phyloP scores from a whole-genome alignment of 2,888 invertebrate genomes.

The Cephus spinipes region DNA sequence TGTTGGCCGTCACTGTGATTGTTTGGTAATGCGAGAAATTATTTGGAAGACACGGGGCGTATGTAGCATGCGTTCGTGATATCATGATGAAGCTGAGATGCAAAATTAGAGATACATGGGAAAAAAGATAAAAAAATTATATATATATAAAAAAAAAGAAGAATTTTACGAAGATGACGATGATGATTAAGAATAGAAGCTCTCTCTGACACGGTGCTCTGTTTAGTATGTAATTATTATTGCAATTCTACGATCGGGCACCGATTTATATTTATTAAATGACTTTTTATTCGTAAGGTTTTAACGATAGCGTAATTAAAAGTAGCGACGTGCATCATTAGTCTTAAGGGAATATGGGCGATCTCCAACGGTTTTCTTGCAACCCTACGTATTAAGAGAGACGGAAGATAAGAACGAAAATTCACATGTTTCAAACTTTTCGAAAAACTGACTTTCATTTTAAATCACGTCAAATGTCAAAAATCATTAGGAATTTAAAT shows the following conservation, averaged over 20 bases:
- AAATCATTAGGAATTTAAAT: background rate
- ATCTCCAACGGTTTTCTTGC: slow-evolving; percentile 21
- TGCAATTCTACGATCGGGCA: background rate
- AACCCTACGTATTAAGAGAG: slow-evolving; percentile 15
- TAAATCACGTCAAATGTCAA: background rate
- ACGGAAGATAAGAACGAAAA: background rate
- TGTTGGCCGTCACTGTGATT: background rate
- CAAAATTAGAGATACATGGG: background rate
- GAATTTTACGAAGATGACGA: background rate
- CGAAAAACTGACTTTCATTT: background rate
- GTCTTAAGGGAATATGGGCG: slow-evolving; percentile 4
- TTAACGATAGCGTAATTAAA: background rate
- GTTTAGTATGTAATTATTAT: slow-evolving; percentile 4
- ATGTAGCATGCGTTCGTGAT: background rate
- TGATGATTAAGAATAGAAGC: slow-evolving; percentile 9
- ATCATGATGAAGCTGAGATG: background rate
- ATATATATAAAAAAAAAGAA: background rate
- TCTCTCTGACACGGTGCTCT: slow-evolving; percentile 23
- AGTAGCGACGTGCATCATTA: background rate
- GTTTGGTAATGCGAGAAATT: background rate
- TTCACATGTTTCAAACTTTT: background rate
- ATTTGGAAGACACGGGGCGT: background rate
- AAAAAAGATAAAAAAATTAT: background rate
- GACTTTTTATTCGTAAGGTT: background rate
- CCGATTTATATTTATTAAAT: background rate